Conservation (phyloP, 2,113 vertebrate species). For the Aythya baeri region DNA sequence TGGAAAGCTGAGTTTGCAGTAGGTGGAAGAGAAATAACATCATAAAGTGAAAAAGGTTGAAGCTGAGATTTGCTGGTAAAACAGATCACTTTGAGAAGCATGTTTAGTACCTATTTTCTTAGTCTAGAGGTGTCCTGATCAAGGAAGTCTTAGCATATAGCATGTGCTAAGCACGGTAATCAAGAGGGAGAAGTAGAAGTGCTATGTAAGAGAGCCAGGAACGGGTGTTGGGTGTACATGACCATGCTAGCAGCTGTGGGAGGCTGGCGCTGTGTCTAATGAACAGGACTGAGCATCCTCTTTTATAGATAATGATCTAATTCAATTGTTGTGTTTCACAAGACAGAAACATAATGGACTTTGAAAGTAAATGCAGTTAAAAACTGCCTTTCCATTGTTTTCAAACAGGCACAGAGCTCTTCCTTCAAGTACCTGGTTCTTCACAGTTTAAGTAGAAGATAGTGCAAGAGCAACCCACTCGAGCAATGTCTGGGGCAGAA, state of each 20-base stretch:
- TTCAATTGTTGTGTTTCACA: background rate
- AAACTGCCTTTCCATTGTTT: background rate
- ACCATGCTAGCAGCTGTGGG: background rate
- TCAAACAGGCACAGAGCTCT: constrained; percentile 12
- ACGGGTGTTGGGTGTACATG: background rate
- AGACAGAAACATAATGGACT: background rate
- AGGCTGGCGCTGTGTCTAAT: background rate
- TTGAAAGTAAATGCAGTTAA: background rate
- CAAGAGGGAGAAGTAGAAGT: background rate
- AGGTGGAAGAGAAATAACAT: background rate
- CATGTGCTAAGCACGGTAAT: no score
- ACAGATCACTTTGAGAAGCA: background rate
- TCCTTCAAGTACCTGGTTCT: background rate
- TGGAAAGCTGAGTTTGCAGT: background rate
- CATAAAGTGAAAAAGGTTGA: background rate
- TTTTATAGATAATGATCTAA: background rate
- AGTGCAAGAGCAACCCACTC: background rate
- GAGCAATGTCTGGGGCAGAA: background rate
- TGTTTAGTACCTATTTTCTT: background rate
- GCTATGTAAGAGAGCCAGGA: background rate
- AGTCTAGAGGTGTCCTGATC: background rate
- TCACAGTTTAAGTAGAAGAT: background rate
- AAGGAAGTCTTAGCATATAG: background rate
- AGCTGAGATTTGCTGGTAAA: background rate
- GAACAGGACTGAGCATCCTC: background rate